These are phyloP conservation scores for Guaruba guarouba DNA, from an alignment of 2,113 vertebrate genomes.

Conservation along the genomic window DNA sequence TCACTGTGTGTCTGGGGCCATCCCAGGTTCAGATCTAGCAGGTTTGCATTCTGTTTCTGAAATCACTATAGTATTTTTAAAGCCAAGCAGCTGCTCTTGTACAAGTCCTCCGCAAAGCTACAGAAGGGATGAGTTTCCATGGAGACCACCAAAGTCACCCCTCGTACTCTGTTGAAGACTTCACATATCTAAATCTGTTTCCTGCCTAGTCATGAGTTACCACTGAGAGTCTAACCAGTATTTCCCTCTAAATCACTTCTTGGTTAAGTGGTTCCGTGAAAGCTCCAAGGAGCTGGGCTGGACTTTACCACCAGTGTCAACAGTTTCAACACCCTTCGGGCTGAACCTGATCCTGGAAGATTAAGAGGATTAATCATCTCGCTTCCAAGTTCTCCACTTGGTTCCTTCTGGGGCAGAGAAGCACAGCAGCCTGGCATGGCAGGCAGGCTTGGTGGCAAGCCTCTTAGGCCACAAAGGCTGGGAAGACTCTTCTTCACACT, in stretches of 20 bases:
- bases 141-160: constrained; percentile 34
- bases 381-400: not conserved
- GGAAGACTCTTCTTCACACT: not conserved
- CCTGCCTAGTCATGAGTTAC: not conserved
- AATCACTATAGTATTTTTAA: not conserved
- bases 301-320: not conserved
- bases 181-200: constrained; percentile 7
- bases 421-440: not conserved
- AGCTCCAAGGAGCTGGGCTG: not conserved
- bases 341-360: not conserved
- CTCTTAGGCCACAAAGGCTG: not conserved
- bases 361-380: not conserved
- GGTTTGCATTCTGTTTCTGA: not conserved
- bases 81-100: not conserved
- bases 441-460: not conserved
- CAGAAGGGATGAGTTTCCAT: constrained; percentile 36
- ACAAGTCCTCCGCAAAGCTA: not conserved
- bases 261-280: not conserved
- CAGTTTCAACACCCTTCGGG: not conserved
- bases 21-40: not conserved
- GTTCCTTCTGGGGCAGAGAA: not conserved
- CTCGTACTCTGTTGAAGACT: not conserved
- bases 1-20: not conserved
- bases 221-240: not conserved
- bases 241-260: not conserved